Conservation (phyloP, 2,113 vertebrate species). For the Brachypodius melanocephalos region DNA sequence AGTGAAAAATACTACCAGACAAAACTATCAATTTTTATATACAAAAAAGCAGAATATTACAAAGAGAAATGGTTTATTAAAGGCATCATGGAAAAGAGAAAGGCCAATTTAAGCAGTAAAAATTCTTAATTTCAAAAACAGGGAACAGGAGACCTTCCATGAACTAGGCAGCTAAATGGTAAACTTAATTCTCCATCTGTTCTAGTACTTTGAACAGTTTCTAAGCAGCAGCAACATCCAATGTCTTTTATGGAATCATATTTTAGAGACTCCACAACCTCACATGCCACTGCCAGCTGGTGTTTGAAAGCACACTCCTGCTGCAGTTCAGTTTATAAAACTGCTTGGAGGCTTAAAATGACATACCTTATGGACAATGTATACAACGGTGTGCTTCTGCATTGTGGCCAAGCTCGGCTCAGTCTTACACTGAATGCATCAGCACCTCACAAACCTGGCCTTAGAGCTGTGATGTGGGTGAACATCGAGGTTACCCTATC, state of each 20-base stretch:
- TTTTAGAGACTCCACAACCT: not conserved
- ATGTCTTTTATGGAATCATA: not conserved
- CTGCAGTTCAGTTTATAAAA: not conserved
- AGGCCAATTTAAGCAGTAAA: not conserved
- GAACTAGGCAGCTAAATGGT: not conserved
- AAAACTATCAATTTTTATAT: not conserved
- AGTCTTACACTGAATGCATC: not conserved
- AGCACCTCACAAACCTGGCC: not conserved
- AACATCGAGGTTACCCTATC: not conserved
- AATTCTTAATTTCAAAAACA: not conserved
- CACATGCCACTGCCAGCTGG: not conserved
- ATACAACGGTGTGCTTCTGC: not conserved
- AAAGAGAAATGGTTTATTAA: not conserved
- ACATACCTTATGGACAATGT: not conserved
- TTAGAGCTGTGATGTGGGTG: not conserved
- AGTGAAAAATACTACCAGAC: not conserved
- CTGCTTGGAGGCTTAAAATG: not conserved
- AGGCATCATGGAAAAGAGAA: not conserved
- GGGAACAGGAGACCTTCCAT: not conserved
- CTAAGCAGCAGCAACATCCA: not conserved
- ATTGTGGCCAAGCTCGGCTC: not conserved
- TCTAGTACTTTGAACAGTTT: not conserved
- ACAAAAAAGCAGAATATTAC: not conserved
- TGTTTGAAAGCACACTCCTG: not conserved
- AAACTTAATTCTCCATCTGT: constrained; percentile 6